Base-by-base conservation (phyloP, 2,797 vertebrate species). In the Glossophaga mutica region DNA sequence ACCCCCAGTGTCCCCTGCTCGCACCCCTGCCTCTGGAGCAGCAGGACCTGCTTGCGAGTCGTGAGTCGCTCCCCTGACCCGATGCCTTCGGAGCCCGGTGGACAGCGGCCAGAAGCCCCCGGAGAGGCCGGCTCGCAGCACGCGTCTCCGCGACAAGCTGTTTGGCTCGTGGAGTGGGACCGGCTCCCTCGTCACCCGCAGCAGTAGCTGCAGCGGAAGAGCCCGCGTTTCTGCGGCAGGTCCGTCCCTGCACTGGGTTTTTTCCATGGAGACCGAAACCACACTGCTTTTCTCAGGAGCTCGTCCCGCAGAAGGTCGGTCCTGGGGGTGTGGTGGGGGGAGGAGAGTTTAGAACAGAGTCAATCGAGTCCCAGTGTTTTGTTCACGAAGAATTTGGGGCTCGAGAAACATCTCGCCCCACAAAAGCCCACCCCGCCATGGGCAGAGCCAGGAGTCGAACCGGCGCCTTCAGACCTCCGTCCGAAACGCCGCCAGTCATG, bases 41-140 rank as follows among this genome's bases (percentile, higher is more conserved):
- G 81, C 46, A 46, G 83, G 89, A n/a, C 26, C 37, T 93, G 89
- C 70, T 77, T 97, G 42, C 84, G 86, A 93, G 79, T 92, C 94
- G 79, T 67, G 96, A 84, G 79, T 15, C 81, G 37, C 22, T 90
- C 83, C 76, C 52, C 70, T n/a, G 22, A 52, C 5, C 86, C 65
- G 76, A 70, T 50, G 90, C 90, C 93, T 91, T 44, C 79, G 57
- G 93, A 96, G 93, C 67, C 3, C 44, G 73, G 46, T 93, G 93
- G 87, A 71, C 50, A 34, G 50, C 52, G 73, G 93, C 96, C 96
- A 97, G 96, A 24, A 77, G 52, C 67, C 78, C 62, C 14, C 5
- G 2, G 93, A 89, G 97, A 84, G 26, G 78, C 79, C 90, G 97
- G 91, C 89, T 94, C 46, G 8, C 46, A 34, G 39, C 52, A 26